Percentiles rank a stretch among this genome's conserved stretches.
Conservation (phyloP, 2,888 invertebrate genomes). For the Trachelus iudaicus region DNA sequence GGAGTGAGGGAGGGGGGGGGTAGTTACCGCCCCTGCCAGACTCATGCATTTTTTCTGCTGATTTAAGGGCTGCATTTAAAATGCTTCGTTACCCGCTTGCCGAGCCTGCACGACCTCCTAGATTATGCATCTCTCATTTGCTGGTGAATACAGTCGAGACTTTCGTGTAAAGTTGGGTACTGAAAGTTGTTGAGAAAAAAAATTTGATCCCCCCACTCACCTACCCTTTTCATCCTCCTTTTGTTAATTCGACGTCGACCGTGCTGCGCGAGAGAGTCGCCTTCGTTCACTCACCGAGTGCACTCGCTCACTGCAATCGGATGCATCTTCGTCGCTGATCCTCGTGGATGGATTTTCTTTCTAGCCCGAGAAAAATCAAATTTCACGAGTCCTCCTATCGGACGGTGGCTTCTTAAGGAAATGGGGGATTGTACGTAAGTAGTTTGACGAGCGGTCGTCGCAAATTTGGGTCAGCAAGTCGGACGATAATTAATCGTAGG, state of each 20-base stretch:
- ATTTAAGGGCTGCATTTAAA: conserved; percentile 41
- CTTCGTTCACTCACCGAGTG: not conserved
- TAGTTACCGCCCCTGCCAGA: not conserved
- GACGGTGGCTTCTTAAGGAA: too few species aligned
- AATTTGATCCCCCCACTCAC: too few species aligned
- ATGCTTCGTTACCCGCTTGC: conserved; percentile 35
- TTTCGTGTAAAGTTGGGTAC: not conserved
- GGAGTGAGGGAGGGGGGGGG: accelerated
- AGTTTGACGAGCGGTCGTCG: too few species aligned
- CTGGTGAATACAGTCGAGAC: conserved; percentile 27
- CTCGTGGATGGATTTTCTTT: not conserved
- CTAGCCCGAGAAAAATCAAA: too few species aligned
- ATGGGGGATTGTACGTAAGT: too few species aligned
- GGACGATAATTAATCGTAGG: too few species aligned
- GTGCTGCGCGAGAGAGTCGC: too few species aligned
- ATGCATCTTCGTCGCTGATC: too few species aligned
- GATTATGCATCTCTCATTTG: conserved; percentile 40
- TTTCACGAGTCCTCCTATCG: too few species aligned
- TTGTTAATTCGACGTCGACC: too few species aligned
- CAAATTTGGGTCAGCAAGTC: too few species aligned
- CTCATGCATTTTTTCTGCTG: conserved; percentile 32
- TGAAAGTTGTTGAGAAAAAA: not conserved
- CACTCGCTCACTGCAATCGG: conserved; percentile 26
- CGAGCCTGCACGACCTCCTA: conserved; percentile 16
- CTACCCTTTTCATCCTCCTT: too few species aligned